A percentile compares a stretch with the other conserved stretches of the same genome.
Evolutionary conservation across 2,797 vertebrate species (phyloP).

Genomic region (Phrynocephalus vlangalii): DNA sequence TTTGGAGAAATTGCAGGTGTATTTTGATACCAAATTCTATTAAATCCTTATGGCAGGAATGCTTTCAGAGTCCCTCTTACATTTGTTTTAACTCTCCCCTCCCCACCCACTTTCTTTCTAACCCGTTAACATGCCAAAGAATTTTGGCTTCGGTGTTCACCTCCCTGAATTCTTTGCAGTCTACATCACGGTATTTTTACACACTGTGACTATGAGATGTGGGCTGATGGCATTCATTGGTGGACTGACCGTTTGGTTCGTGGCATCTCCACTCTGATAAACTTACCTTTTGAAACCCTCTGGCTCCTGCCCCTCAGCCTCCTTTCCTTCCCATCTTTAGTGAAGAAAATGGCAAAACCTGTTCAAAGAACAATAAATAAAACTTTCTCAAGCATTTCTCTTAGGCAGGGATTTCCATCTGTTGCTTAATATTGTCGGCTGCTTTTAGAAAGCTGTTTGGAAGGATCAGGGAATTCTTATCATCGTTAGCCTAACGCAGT

Average conservation of each 20-base stretch:
- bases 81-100: conserved; percentile 40
- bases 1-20: conserved; percentile 51
- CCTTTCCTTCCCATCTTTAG: conserved; percentile 46
- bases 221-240: conserved; percentile 66
- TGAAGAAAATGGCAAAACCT: conserved; percentile 35
- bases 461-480: too few species aligned
- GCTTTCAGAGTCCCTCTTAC: conserved; percentile 19
- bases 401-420: conserved; percentile 16
- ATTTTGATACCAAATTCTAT: conserved; percentile 24
- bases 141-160: conserved; percentile 64
- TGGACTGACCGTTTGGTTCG: conserved; percentile 68
- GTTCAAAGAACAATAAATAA: conserved; percentile 39
- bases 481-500: too few species aligned
- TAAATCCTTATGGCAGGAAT: conserved; percentile 36
- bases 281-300: conserved; percentile 42
- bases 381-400: conserved; percentile 49
- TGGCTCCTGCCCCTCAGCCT: conserved; percentile 40
- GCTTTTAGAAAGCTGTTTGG: background rate
- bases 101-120: background rate
- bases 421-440: conserved; percentile 11
- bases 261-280: background rate
- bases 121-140: conserved; percentile 48
- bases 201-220: conserved; percentile 50
- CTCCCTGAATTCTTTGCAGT: conserved; percentile 60
- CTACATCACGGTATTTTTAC: conserved; percentile 66